A percentile compares a stretch with the other conserved stretches of the same genome.
These are phyloP conservation scores for Dynastes tityus DNA, from an alignment of 2,888 invertebrate genomes.

Conservation along the genomic window DNA sequence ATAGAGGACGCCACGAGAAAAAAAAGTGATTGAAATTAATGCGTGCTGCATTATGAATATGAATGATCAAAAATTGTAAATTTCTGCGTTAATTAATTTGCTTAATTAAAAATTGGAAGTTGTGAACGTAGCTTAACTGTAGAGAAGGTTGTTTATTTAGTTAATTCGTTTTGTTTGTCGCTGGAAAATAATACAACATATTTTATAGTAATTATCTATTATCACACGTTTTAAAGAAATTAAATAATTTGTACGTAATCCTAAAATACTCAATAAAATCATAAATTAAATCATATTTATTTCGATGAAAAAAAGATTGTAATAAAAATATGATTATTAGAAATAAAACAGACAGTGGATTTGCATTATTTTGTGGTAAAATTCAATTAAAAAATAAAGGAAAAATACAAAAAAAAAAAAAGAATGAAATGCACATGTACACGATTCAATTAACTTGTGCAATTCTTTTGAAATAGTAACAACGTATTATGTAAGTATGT, in stretches of 20 bases:
- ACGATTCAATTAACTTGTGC: constrained; percentile 35
- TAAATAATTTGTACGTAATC: constrained; percentile 37
- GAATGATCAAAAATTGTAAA: too few species aligned
- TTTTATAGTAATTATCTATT: constrained; percentile 35
- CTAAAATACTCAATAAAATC: constrained; percentile 46
- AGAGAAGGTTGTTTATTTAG: too few species aligned
- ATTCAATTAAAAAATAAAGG: constrained; percentile 25
- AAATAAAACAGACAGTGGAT: constrained; percentile 26
- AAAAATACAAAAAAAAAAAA: constrained; percentile 21
- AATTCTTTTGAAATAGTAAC: constrained; percentile 19
- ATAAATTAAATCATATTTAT: constrained; percentile 37
- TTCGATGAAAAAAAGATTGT: constrained; percentile 24
- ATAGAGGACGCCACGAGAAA: too few species aligned
- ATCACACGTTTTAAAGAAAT: constrained; percentile 45
- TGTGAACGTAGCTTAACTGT: too few species aligned
- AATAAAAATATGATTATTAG: constrained; percentile 36
- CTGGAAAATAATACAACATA: neutral
- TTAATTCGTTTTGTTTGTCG: too few species aligned
- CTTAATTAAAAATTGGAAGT: too few species aligned
- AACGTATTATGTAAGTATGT: constrained; percentile 21
- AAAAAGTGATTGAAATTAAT: too few species aligned
- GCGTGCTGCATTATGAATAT: too few species aligned
- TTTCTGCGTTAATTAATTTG: too few species aligned
- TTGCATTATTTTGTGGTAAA: constrained; percentile 32
- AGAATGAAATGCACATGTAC: constrained; percentile 38